phyloP scores from a whole-genome alignment of 1,140 invertebrate genomes.

The Caerostris extrusa region DNA sequence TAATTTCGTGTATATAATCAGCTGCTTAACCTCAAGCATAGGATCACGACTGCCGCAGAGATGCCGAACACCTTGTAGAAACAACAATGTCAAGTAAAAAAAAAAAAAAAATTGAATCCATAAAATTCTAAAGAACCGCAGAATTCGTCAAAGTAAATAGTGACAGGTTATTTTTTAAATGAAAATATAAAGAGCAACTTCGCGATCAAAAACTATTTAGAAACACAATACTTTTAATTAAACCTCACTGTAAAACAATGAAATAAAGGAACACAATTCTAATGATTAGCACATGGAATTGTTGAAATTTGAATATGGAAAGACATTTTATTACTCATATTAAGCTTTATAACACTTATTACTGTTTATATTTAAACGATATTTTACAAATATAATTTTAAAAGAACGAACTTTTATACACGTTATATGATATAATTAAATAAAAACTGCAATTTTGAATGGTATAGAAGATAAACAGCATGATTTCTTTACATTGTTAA shows the following conservation, averaged over 20 bases:
- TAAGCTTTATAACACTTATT: too few relatives aligned
- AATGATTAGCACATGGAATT: too few relatives aligned
- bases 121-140: background rate
- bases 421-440: too few relatives aligned
- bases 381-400: too few relatives aligned
- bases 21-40: background rate
- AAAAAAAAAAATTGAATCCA: background rate
- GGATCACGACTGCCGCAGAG: background rate
- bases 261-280: background rate
- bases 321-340: too few relatives aligned
- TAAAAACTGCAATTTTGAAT: too few relatives aligned
- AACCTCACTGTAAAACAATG: background rate
- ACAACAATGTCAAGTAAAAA: background rate
- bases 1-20: conserved; percentile 28
- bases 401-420: too few relatives aligned
- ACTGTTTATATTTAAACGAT: too few relatives aligned
- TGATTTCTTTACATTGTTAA: too few relatives aligned
- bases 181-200: background rate
- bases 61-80: background rate
- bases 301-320: too few relatives aligned
- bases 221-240: background rate
- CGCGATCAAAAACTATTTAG: background rate
- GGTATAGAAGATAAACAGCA: too few relatives aligned
- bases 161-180: background rate
- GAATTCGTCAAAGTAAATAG: background rate